Evolutionary conservation across 2,797 vertebrate genomes (phyloP).

Genomic region (Neoniphon sammara): DNA sequence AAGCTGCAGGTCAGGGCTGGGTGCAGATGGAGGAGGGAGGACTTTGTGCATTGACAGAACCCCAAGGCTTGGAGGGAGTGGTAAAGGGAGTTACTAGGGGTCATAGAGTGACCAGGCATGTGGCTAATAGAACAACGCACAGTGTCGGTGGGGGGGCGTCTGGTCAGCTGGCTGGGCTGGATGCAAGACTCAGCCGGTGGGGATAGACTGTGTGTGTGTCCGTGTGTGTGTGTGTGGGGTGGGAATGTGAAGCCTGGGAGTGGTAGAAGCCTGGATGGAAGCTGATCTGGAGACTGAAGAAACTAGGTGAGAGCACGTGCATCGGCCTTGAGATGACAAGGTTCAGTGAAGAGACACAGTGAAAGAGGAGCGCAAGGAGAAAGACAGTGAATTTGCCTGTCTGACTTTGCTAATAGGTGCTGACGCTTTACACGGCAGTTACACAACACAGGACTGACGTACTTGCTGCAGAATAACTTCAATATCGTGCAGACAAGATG

Average conservation of each 20-base stretch:
- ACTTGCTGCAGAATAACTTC: constrained; percentile 2
- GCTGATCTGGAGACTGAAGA: not conserved
- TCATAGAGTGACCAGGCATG: constrained; percentile 22
- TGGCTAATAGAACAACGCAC: constrained; percentile 22
- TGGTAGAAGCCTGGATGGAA: not conserved
- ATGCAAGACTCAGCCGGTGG: not conserved
- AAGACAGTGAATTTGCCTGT: not conserved
- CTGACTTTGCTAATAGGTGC: not conserved
- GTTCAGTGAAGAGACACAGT: not conserved
- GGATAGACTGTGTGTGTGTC: not conserved
- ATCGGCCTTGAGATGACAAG: not conserved
- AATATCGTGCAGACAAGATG: not conserved
- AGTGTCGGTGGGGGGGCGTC: not conserved
- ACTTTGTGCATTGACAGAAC: constrained; percentile 22
- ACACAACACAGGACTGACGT: constrained; percentile 3
- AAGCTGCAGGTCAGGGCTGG: constrained; percentile 12
- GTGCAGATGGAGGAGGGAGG: constrained; percentile 17
- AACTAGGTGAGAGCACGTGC: not conserved
- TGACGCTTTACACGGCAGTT: not conserved
- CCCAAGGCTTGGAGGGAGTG: constrained; percentile 16
- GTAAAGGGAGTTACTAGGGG: not conserved
- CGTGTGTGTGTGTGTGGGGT: constrained; percentile 2
- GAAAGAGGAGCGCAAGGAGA: not conserved
- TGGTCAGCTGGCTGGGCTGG: constrained; percentile 15
- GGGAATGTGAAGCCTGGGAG: not conserved